A percentile compares a stretch with the other conserved stretches of the same genome.
phyloP scores from a whole-genome alignment of 37 sponge, comb jelly and placozoan genomes.

The Oopsacas minuta region DNA sequence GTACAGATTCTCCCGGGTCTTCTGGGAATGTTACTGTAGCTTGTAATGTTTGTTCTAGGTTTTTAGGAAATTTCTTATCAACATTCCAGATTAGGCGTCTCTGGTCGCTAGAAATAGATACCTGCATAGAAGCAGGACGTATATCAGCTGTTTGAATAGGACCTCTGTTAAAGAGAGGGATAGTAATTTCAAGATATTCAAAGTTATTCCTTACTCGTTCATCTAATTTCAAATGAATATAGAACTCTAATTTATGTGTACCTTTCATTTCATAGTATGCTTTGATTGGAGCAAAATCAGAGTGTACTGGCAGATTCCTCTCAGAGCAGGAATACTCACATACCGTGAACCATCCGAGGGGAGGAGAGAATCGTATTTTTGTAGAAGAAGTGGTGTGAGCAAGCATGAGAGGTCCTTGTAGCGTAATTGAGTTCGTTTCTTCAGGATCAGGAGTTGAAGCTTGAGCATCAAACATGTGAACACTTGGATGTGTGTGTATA shows the following conservation, averaged over 20 bases:
- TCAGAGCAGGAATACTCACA: slow-evolving; percentile 43
- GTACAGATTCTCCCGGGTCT: neutral
- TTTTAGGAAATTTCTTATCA: slow-evolving; percentile 79
- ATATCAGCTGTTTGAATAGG: slow-evolving; percentile 22
- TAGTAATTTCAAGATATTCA: slow-evolving; percentile 65
- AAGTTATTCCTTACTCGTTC: slow-evolving; percentile 58
- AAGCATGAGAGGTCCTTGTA: neutral
- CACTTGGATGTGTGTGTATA: slow-evolving; percentile 62
- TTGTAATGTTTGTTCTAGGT: slow-evolving; percentile 57
- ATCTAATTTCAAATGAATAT: slow-evolving; percentile 65
- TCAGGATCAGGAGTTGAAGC: neutral
- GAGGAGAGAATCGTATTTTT: slow-evolving; percentile 68
- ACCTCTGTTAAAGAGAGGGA: slow-evolving; percentile 79
- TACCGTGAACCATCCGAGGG: slow-evolving; percentile 44
- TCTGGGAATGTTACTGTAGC: slow-evolving; percentile 56
- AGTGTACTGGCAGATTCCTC: neutral
- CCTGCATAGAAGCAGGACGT: slow-evolving; percentile 26
- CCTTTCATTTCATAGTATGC: slow-evolving; percentile 92
- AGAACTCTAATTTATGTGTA: slow-evolving; percentile 28
- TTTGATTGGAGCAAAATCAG: slow-evolving; percentile 42
- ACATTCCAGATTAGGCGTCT: slow-evolving; percentile 54
- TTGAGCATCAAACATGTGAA: slow-evolving; percentile 34
- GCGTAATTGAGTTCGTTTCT: neutral
- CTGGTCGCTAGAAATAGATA: slow-evolving; percentile 39
- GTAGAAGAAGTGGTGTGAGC: slow-evolving; percentile 17